phyloP scores from a whole-genome alignment of 2,888 invertebrate genomes.

The Leptogaster cylindrica region DNA sequence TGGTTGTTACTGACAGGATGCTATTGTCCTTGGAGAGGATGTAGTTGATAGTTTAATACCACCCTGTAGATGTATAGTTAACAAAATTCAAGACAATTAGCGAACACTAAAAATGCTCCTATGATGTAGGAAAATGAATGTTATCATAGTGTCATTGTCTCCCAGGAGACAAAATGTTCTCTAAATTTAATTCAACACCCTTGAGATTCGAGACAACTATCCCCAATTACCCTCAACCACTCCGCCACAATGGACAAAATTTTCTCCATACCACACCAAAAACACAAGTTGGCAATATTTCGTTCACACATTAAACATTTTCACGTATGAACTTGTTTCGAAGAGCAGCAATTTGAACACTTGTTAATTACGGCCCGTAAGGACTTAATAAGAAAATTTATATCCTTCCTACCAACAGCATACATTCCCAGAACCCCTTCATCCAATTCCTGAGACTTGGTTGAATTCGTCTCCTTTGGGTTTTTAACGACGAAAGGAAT shows the following conservation, averaged over 20 bases:
- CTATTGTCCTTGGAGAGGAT: constrained; percentile 7
- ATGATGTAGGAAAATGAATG: constrained; percentile 27
- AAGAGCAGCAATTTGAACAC: constrained; percentile 36
- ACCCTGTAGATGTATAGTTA: constrained; percentile 21
- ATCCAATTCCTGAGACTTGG: too few species aligned
- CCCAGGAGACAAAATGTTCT: constrained; percentile 22
- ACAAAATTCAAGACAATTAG: constrained; percentile 35
- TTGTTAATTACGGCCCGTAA: constrained; percentile 38
- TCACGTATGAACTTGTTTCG: constrained; percentile 37
- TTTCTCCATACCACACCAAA: too few species aligned
- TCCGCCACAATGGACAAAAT: too few species aligned
- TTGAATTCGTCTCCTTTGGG: too few species aligned
- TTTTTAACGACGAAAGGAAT: too few species aligned
- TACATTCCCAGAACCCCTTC: too few species aligned
- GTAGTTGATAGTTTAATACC: constrained; percentile 13
- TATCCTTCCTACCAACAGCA: background rate
- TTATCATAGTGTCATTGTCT: constrained; percentile 13
- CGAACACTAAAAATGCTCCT: constrained; percentile 12
- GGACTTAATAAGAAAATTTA: constrained; percentile 40
- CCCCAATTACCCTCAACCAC: too few species aligned
- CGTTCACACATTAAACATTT: constrained; percentile 37
- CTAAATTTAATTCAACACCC: constrained; percentile 36
- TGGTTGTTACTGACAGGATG: constrained; percentile 7
- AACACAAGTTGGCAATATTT: constrained; percentile 19
- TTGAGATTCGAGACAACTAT: background rate